phyloP scores from a whole-genome alignment of 2,797 vertebrate species.

The Acestrorhynchus altus region DNA sequence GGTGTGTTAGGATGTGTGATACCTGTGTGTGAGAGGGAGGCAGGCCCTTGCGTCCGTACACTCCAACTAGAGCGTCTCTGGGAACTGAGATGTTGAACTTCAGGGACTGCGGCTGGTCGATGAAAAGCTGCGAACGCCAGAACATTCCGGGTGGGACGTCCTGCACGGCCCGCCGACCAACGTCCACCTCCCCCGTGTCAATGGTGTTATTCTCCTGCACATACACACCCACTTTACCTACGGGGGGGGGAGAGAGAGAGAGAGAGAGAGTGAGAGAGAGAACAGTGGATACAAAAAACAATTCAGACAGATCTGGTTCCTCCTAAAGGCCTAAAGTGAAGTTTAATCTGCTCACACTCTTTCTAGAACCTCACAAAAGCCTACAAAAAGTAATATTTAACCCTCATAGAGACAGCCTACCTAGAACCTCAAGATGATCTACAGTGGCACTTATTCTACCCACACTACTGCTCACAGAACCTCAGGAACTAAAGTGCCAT shows the following conservation, averaged over 20 bases:
- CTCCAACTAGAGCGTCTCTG: slow-evolving; percentile 93
- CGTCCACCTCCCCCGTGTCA: slow-evolving; percentile 95
- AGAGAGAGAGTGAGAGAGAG: slow-evolving; percentile 37
- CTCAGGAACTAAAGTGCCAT: too few relatives aligned
- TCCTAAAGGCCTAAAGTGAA: too few relatives aligned
- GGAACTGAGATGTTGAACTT: slow-evolving; percentile 99
- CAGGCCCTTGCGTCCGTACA: slow-evolving; percentile 96
- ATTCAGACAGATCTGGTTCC: too few relatives aligned
- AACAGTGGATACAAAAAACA: background rate
- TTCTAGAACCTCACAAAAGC: too few relatives aligned
- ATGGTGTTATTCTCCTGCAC: slow-evolving; percentile 97
- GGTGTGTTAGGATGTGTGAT: background rate
- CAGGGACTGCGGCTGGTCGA: slow-evolving; percentile 96
- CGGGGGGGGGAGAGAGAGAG: background rate
- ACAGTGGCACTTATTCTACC: too few relatives aligned
- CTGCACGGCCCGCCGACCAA: slow-evolving; percentile 89
- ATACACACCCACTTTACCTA: slow-evolving; percentile 89
- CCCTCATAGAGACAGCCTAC: too few relatives aligned
- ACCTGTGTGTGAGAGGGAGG: slow-evolving; percentile 98
- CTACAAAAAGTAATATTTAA: too few relatives aligned
- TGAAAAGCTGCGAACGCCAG: slow-evolving; percentile 95
- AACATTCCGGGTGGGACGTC: slow-evolving; percentile 96
- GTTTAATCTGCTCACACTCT: too few relatives aligned
- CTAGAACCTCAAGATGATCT: too few relatives aligned
- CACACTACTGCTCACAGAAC: too few relatives aligned